Conservation (phyloP, 2,113 vertebrate species). For the Cygnus buccinator region DNA sequence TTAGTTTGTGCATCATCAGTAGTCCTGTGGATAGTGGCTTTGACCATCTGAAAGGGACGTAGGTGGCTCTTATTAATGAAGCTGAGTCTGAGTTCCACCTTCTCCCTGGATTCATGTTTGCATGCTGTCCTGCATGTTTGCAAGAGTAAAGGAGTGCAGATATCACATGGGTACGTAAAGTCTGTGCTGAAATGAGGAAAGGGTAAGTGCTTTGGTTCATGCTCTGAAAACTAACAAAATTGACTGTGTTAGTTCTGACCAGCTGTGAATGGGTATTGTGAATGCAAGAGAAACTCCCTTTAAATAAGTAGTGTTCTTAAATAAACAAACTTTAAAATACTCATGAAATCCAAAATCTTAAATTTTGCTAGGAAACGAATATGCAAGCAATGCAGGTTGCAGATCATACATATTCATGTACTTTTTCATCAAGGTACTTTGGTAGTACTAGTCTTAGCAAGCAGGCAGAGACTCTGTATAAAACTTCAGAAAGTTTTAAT, state of each 20-base stretch:
- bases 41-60: no score
- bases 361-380: constrained; percentile 1
- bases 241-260: not conserved
- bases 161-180: no score
- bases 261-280: not conserved
- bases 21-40: no score
- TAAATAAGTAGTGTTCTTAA: not conserved
- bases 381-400: not conserved
- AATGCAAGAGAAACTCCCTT: not conserved
- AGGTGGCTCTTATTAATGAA: no score
- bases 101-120: no score
- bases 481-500: not conserved
- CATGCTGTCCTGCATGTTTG: no score
- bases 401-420: not conserved
- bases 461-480: not conserved
- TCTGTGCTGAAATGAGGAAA: not conserved
- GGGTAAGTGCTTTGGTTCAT: not conserved
- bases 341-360: not conserved
- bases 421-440: not conserved
- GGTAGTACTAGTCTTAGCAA: not conserved
- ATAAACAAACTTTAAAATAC: not conserved
- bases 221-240: not conserved
- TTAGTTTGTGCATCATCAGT: no score
- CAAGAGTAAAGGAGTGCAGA: no score
- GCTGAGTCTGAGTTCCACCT: no score